Evolutionary conservation across 2,797 vertebrate genomes (phyloP).

Genomic region (Semotilus atromaculatus): DNA sequence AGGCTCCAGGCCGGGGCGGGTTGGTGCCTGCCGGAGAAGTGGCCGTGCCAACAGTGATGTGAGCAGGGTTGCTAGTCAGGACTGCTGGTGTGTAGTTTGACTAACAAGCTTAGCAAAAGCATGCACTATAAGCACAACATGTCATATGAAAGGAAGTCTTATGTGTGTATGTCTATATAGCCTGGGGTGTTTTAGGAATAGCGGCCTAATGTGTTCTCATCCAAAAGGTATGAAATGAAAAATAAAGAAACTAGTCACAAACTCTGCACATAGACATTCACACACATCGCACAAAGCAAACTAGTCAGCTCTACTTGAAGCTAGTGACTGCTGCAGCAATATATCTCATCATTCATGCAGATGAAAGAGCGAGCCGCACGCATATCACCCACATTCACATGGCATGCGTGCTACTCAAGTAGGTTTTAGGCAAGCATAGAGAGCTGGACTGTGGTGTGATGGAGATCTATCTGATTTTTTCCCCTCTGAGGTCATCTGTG

Average conservation of each 20-base stretch:
- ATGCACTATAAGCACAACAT: slow-evolving; percentile 74
- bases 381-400: slow-evolving; percentile 84
- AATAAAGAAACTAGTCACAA: background rate
- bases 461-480: slow-evolving; percentile 42
- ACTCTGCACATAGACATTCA: slow-evolving; percentile 47
- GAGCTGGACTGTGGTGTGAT: slow-evolving; percentile 44
- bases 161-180: slow-evolving; percentile 38
- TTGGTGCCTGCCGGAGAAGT: slow-evolving; percentile 90
- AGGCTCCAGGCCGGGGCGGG: slow-evolving; percentile 86
- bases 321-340: slow-evolving; percentile 72
- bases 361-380: slow-evolving; percentile 73
- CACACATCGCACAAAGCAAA: slow-evolving; percentile 56
- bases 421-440: slow-evolving; percentile 45
- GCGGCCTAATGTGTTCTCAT: slow-evolving; percentile 12
- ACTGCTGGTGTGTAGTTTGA: slow-evolving; percentile 85
- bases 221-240: slow-evolving; percentile 10
- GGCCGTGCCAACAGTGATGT: slow-evolving; percentile 88
- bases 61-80: slow-evolving; percentile 87
- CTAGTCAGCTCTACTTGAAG: slow-evolving; percentile 79
- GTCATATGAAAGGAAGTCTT: background rate
- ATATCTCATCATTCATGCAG: slow-evolving; percentile 77
- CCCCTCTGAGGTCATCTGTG: slow-evolving; percentile 47
- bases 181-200: slow-evolving; percentile 2
- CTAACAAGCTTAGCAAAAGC: slow-evolving; percentile 83
- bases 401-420: slow-evolving; percentile 82